Conservation (phyloP, 2,888 invertebrate genomes). For the Tipula confusa region DNA sequence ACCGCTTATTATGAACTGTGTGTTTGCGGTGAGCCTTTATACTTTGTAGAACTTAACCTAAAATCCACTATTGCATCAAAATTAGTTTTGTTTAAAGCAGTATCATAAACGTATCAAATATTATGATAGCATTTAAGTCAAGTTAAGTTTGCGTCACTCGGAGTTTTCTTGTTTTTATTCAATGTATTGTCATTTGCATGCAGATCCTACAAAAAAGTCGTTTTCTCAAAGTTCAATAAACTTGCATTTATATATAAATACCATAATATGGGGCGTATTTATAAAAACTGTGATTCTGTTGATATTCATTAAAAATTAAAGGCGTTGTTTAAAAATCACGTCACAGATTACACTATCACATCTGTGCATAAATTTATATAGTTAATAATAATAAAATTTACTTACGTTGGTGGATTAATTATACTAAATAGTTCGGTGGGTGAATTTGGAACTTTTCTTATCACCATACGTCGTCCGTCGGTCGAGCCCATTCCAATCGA, state of each 20-base stretch:
- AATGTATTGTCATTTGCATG: no score
- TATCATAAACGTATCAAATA: no score
- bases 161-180: no score
- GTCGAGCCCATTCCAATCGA: constrained; percentile 86
- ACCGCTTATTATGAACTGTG: no score
- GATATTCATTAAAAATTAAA: not conserved
- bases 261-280: not conserved
- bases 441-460: constrained; percentile 76
- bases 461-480: constrained; percentile 80
- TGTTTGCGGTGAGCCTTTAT: no score
- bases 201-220: no score
- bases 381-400: not conserved
- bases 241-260: not conserved
- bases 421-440: constrained; percentile 81
- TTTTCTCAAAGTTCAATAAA: not conserved
- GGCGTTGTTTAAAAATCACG: not conserved
- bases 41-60: no score
- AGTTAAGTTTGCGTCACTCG: no score
- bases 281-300: not conserved
- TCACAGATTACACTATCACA: not conserved
- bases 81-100: no score
- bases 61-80: no score
- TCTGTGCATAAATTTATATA: not conserved
- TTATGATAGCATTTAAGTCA: no score
- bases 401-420: constrained; percentile 78